phyloP scores from a whole-genome alignment of 1,140 invertebrate species.

The Oryzaephilus surinamensis region DNA sequence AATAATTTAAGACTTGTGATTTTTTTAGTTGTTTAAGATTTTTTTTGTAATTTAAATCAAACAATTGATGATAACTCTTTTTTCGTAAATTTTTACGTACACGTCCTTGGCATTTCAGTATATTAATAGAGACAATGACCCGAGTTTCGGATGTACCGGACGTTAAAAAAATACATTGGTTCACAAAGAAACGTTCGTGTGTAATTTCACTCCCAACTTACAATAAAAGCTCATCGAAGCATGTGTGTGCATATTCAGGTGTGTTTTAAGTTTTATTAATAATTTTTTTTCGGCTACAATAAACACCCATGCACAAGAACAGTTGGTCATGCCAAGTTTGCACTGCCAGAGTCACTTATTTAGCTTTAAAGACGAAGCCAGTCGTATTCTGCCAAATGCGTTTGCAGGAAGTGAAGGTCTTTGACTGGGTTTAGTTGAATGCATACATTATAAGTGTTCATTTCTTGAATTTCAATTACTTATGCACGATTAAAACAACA shows the following conservation, averaged over 20 bases:
- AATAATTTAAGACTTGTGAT: constrained; percentile 29
- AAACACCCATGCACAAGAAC: background rate
- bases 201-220: too few relatives aligned
- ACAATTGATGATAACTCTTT: constrained; percentile 14
- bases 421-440: constrained; percentile 14
- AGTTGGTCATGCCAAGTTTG: background rate
- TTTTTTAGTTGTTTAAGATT: constrained; percentile 23
- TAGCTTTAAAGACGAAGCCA: background rate
- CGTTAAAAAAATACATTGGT: too few relatives aligned
- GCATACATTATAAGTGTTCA: constrained; percentile 17
- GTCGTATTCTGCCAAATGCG: constrained; percentile 14
- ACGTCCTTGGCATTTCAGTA: too few relatives aligned
- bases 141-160: too few relatives aligned
- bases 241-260: too few relatives aligned
- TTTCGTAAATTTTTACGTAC: too few relatives aligned
- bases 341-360: background rate
- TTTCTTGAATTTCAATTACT: constrained; percentile 18
- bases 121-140: too few relatives aligned
- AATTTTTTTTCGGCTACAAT: background rate
- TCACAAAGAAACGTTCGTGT: too few relatives aligned
- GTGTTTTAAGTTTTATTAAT: too few relatives aligned
- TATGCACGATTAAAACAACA: constrained; percentile 2
- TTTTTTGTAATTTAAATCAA: constrained; percentile 21
- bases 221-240: too few relatives aligned
- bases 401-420: constrained; percentile 18